Percentiles rank a stretch among this genome's conserved stretches.
phyloP scores from a whole-genome alignment of 2,888 invertebrate species.

The Nomada ruficornis region DNA sequence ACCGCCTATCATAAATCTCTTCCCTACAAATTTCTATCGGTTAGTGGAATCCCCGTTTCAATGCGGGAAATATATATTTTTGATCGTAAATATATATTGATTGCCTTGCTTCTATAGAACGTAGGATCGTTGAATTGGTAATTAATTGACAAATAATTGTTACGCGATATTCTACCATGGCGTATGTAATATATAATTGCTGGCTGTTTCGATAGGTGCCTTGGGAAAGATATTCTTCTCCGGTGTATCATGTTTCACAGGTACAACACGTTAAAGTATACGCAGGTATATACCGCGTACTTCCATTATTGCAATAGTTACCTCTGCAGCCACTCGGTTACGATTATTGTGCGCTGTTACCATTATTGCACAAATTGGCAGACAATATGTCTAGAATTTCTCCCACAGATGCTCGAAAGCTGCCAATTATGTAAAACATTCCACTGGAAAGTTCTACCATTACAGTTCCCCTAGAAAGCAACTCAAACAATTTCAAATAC shows the following conservation, averaged over 20 bases:
- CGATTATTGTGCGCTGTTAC: constrained; percentile 27
- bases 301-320: constrained; percentile 53
- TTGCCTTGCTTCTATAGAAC: neutral
- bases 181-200: constrained; percentile 24
- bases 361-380: constrained; percentile 36
- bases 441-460: neutral
- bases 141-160: neutral
- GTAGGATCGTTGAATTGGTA: neutral
- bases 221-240: constrained; percentile 1
- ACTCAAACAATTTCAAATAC: too few relatives aligned
- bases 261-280: constrained; percentile 38
- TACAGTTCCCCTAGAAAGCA: neutral
- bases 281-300: constrained; percentile 20
- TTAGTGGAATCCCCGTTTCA: neutral
- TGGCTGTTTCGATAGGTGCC: constrained; percentile 43
- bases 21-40: constrained; percentile 17
- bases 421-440: neutral
- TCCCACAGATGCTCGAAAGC: neutral
- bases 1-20: constrained; percentile 43
- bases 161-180: constrained; percentile 42
- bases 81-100: constrained; percentile 9
- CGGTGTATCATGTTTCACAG: constrained; percentile 46
- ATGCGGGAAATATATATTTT: too few relatives aligned
- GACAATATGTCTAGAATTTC: constrained; percentile 18
- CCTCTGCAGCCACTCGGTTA: constrained; percentile 39